A percentile compares a stretch with the other conserved stretches of the same genome.
These are phyloP conservation scores for Motacilla alba DNA, from an alignment of 2,113 vertebrate species.

Conservation along the genomic window DNA sequence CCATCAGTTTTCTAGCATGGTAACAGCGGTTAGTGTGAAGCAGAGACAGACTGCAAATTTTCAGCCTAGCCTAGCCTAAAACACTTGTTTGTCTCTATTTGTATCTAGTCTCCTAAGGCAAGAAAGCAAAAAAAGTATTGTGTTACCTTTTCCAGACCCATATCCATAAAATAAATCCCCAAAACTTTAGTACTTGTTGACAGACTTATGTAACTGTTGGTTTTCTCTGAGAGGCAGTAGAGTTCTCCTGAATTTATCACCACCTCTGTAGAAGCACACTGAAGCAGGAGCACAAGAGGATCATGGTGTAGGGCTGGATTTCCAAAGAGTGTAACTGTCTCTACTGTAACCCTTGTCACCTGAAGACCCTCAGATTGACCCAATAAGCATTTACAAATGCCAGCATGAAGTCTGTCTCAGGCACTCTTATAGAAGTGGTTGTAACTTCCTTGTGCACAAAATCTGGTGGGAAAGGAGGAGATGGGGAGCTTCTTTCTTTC, in stretches of 20 bases:
- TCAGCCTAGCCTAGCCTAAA: background rate
- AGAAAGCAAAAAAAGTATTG: background rate
- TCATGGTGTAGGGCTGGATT: background rate
- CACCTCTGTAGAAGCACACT: background rate
- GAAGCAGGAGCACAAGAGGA: background rate
- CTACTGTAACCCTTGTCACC: background rate
- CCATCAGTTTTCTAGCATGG: background rate
- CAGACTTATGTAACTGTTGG: background rate
- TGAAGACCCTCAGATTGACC: background rate
- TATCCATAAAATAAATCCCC: background rate
- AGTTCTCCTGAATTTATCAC: background rate
- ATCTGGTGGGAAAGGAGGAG: background rate
- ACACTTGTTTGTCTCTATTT: background rate
- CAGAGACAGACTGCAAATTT: background rate
- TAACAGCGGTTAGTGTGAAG: background rate
- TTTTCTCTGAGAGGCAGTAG: background rate
- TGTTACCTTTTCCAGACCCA: background rate
- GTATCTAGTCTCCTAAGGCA: background rate
- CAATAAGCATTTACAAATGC: background rate
- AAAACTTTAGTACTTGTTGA: background rate
- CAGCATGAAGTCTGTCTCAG: background rate
- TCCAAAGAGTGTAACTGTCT: background rate
- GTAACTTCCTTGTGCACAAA: background rate
- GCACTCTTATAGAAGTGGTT: background rate
- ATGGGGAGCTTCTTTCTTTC: accelerated